Conservation (phyloP, 2,113 vertebrate species). For the Heterochromis multidens region DNA sequence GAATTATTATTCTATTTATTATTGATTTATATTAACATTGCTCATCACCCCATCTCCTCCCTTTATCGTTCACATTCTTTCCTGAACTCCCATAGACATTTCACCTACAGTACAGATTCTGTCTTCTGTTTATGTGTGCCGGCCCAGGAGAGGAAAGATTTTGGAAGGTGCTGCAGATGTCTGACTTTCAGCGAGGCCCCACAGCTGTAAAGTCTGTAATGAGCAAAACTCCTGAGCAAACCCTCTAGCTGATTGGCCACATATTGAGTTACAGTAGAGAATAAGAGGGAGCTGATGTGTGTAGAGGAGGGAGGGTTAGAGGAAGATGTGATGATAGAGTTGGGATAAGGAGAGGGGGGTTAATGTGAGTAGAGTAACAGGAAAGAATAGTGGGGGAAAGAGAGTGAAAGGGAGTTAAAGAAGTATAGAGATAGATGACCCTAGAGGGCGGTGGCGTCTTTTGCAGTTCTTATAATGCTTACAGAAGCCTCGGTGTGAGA, state of each 20-base stretch:
- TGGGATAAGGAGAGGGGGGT: background rate
- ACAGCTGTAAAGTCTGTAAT: constrained; percentile 66
- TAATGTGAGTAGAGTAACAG: constrained; percentile 30
- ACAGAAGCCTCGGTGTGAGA: constrained; percentile 1
- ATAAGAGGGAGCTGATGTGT: constrained; percentile 23
- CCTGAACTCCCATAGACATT: constrained; percentile 52
- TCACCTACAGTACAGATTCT: constrained; percentile 57
- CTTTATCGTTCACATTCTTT: constrained; percentile 39
- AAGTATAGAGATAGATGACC: constrained; percentile 6
- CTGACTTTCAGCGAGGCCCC: constrained; percentile 34
- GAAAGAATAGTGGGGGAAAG: constrained; percentile 2
- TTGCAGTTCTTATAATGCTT: background rate
- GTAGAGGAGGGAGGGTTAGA: constrained; percentile 1
- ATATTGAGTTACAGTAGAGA: constrained; percentile 52
- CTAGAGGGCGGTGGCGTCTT: constrained; percentile 10
- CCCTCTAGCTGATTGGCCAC: constrained; percentile 53
- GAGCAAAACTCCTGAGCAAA: constrained; percentile 26
- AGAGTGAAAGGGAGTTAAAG: background rate
- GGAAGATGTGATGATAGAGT: constrained; percentile 15
- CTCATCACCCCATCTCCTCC: constrained; percentile 15
- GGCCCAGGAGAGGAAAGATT: constrained; percentile 39
- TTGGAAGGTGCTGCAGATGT: constrained; percentile 71
- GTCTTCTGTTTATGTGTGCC: constrained; percentile 38
- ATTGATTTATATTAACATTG: background rate
- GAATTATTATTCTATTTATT: background rate